These are phyloP conservation scores for Osmerus mordax DNA, from an alignment of 2,113 vertebrate species.

Conservation along the genomic window DNA sequence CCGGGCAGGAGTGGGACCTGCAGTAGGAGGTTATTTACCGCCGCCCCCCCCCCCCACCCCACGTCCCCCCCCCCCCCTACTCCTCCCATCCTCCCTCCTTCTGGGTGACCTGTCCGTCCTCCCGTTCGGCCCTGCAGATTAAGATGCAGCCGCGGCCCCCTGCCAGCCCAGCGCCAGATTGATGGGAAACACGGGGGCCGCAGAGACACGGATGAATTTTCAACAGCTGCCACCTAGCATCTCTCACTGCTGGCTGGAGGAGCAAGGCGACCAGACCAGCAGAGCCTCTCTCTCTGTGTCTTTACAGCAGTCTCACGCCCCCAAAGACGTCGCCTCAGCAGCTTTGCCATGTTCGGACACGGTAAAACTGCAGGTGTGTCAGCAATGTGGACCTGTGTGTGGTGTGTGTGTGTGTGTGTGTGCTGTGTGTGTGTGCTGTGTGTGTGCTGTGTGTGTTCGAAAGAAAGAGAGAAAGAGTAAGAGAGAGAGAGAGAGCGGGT, in stretches of 20 bases:
- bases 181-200: constrained; percentile 63
- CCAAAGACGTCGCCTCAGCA: constrained; percentile 60
- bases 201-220: constrained; percentile 61
- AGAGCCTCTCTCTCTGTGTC: constrained; percentile 33
- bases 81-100: constrained; percentile 42
- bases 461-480: background rate
- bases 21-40: too few relatives aligned
- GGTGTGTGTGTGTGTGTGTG: constrained; percentile 5
- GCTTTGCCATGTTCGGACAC: constrained; percentile 57
- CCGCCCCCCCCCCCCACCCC: too few relatives aligned
- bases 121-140: constrained; percentile 67
- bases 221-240: constrained; percentile 47
- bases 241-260: constrained; percentile 33
- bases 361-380: constrained; percentile 59
- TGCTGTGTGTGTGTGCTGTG: constrained; percentile 9
- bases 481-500: background rate
- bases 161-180: constrained; percentile 62
- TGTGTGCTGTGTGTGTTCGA: constrained; percentile 9
- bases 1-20: too few relatives aligned
- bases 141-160: constrained; percentile 64
- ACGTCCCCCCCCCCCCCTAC: too few relatives aligned
- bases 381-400: constrained; percentile 16
- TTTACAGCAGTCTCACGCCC: constrained; percentile 9
- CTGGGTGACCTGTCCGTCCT: constrained; percentile 63
- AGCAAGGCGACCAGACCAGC: background rate